phyloP scores from a whole-genome alignment of 2,113 vertebrate species.

The Lamprologus sp. region DNA sequence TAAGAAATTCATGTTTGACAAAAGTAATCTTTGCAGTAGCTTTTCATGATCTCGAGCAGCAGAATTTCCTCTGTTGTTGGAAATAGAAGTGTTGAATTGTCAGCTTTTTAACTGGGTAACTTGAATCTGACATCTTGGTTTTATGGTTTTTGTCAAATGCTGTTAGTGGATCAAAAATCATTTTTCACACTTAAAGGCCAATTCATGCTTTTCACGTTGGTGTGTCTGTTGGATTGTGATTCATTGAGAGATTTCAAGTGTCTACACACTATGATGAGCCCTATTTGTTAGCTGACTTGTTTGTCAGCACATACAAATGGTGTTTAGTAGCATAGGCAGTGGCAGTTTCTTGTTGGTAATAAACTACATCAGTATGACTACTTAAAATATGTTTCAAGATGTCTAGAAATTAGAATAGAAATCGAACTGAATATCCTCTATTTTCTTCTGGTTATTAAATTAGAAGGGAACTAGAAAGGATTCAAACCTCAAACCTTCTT shows the following conservation, averaged over 20 bases:
- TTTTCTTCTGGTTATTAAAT: background rate
- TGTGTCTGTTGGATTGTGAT: background rate
- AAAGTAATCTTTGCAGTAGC: background rate
- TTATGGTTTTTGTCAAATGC: background rate
- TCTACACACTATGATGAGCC: background rate
- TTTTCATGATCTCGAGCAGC: background rate
- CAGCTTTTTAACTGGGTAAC: background rate
- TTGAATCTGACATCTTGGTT: background rate
- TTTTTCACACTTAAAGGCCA: background rate
- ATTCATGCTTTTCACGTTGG: background rate
- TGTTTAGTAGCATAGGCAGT: background rate
- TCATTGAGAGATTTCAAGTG: background rate
- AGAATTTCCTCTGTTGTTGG: background rate
- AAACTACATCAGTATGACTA: background rate
- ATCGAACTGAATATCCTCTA: background rate
- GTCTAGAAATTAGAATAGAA: background rate
- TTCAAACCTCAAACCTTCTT: background rate
- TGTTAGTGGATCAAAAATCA: background rate
- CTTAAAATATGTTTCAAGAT: background rate
- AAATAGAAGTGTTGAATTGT: background rate
- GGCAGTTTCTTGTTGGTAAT: background rate
- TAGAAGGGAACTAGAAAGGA: background rate
- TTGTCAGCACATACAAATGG: background rate
- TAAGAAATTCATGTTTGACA: background rate
- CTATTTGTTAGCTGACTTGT: background rate